These are phyloP conservation scores for Diploscapter pachys DNA, from an alignment of 1,140 invertebrate genomes.

Conservation along the genomic window DNA sequence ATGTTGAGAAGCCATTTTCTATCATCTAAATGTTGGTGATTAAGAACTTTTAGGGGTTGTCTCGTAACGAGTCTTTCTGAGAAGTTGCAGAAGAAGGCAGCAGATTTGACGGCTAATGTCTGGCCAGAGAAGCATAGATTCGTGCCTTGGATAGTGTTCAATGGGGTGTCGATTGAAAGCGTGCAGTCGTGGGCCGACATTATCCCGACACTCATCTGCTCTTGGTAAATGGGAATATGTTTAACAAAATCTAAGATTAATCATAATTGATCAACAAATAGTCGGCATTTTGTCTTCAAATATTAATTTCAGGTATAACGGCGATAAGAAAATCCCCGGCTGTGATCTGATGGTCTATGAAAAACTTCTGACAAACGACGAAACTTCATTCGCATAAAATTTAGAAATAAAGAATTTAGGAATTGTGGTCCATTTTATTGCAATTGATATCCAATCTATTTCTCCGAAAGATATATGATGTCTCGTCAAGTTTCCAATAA, in stretches of 20 bases:
- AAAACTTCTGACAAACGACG: no score
- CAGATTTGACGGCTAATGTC: constrained; percentile 22
- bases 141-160: constrained; percentile 32
- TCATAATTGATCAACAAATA: no score
- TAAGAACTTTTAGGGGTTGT: not conserved
- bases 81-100: constrained; percentile 25
- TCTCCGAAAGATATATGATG: no score
- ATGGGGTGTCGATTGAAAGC: constrained; percentile 23
- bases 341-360: not conserved
- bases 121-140: constrained; percentile 31
- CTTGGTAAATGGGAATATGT: constrained; percentile 8
- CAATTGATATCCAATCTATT: no score
- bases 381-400: no score
- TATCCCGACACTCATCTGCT: constrained; percentile 28
- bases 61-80: constrained; percentile 14
- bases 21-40: no score
- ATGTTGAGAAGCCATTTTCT: no score
- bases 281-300: no score
- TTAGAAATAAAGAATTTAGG: no score
- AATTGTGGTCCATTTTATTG: no score
- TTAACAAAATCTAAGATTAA: no score
- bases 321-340: constrained; percentile 33
- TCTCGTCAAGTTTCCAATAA: no score
- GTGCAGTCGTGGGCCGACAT: constrained; percentile 18
- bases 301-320: not conserved